Percentiles rank a stretch among this genome's conserved stretches.
Evolutionary conservation across 2,797 vertebrate species (phyloP).

Genomic region (Pelobates cultripes): DNA sequence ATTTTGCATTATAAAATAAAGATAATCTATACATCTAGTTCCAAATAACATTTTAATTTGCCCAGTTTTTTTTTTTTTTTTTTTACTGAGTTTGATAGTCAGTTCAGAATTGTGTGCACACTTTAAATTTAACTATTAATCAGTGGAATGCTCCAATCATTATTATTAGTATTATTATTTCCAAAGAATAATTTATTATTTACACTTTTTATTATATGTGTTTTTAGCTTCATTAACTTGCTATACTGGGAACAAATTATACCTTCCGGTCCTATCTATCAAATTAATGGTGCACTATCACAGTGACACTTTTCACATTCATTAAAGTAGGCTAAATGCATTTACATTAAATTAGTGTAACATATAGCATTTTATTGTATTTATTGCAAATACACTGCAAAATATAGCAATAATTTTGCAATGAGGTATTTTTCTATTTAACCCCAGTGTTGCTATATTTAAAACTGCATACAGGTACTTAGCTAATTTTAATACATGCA

Average conservation of each 20-base stretch:
- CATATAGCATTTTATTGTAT: conserved; percentile 60
- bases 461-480: too few species aligned
- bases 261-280: conserved; percentile 86
- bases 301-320: conserved; percentile 85
- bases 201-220: conserved; percentile 86
- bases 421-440: too few species aligned
- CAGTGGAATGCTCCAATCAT: conserved; percentile 81
- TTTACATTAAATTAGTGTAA: conserved; percentile 86
- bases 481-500: too few species aligned
- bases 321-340: conserved; percentile 84
- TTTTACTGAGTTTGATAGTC: conserved; percentile 78
- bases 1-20: too few species aligned
- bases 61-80: conserved; percentile 48
- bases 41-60: too few species aligned
- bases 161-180: conserved; percentile 85
- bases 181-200: conserved; percentile 87
- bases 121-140: conserved; percentile 77
- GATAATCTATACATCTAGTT: too few species aligned
- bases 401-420: too few species aligned
- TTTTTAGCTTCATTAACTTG: conserved; percentile 87
- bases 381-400: too few species aligned
- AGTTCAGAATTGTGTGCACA: conserved; percentile 64
- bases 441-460: too few species aligned
- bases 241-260: conserved; percentile 84
- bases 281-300: conserved; percentile 86